A percentile compares a stretch with the other conserved stretches of the same genome.
phyloP scores from a whole-genome alignment of 2,113 vertebrate genomes.

The Cichladusa arquata region DNA sequence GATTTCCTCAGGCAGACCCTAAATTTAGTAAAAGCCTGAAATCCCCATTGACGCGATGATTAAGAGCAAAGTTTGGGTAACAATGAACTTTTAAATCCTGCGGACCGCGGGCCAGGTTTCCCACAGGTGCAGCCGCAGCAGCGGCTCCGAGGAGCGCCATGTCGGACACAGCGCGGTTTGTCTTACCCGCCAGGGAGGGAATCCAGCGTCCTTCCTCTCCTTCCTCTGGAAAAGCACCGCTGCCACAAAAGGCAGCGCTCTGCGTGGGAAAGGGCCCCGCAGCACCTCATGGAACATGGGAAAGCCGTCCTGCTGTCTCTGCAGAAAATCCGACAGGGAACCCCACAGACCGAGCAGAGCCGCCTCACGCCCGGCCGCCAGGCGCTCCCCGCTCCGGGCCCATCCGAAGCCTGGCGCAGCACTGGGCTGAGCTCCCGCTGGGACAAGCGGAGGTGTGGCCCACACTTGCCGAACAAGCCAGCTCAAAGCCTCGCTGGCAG shows the following conservation, averaged over 20 bases:
- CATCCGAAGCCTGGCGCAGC: accelerated
- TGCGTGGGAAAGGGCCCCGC: slow-evolving; percentile 11
- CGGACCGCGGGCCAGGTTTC: not conserved
- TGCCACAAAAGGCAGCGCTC: slow-evolving; percentile 65
- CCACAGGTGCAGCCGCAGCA: accelerated
- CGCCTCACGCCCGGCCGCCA: accelerated
- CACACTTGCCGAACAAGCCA: not conserved
- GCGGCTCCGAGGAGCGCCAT: not conserved
- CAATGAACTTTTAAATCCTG: not conserved
- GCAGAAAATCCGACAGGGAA: not conserved
- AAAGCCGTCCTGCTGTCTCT: accelerated
- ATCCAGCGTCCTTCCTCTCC: slow-evolving; percentile 50
- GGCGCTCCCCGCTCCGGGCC: accelerated
- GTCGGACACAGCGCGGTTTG: not conserved
- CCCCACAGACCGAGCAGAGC: accelerated
- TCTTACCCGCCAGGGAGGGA: slow-evolving; percentile 58
- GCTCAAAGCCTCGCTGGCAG: not conserved
- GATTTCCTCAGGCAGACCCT: not conserved
- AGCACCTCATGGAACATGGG: slow-evolving; percentile 64
- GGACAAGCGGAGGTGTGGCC: not conserved
- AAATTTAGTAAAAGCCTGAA: not conserved
- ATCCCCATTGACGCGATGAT: not conserved
- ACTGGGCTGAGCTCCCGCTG: not conserved
- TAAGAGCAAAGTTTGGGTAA: too few species aligned
- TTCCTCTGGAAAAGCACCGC: slow-evolving; percentile 53